Base-by-base conservation (phyloP, 2,888 invertebrate genomes). In the Tineola bisselliella region DNA sequence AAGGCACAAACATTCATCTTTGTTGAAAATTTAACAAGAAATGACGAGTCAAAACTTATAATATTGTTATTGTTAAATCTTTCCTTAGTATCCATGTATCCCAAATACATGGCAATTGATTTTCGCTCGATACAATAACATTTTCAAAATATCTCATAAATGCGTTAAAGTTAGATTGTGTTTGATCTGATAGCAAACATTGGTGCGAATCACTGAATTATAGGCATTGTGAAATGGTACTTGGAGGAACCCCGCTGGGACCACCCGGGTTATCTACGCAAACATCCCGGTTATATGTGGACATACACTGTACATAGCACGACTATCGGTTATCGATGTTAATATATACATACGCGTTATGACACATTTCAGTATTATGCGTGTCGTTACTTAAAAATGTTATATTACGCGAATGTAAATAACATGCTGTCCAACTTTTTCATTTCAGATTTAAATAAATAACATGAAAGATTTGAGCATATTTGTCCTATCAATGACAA, bases 181-280 rank as follows among this genome's bases (percentile, higher is more conserved):
- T 56, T 30, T 8, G 15, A 48, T 48, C 48, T 17, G 48, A 48
- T 76, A 77, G 78, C 77, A 76, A 79, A 76, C 75, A 73, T 79
- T 81, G 72, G 79, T 76, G 83, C 76, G 79, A 81, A 81, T 81
- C 78, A 76, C 75, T 81, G 79, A 86, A 75, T 83, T 83, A 86
- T 84, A 77, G 74, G 68, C 73, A 74, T 77, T 79, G 80, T 82
- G 76, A 70, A 72, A 72, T 61, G 63, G 72, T 69, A 71, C 73
- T 68, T 33, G 18, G 33, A 65, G 70, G 72, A 69, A 75, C 67
- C 84, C 84, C 75, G 83, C 83, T 81, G 84, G 70, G 84, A 83
- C 84, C 86, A 84, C 86, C 84, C 84, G 83, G 72, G 77, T 60
- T 61, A 61, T 62, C 61, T 31, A 33, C 43, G 54, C 57, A 56